Evolutionary conservation across 1,140 invertebrate species (phyloP), one percentile per base, ranked within the genome.

Genomic region (Maniola jurtina): DNA sequence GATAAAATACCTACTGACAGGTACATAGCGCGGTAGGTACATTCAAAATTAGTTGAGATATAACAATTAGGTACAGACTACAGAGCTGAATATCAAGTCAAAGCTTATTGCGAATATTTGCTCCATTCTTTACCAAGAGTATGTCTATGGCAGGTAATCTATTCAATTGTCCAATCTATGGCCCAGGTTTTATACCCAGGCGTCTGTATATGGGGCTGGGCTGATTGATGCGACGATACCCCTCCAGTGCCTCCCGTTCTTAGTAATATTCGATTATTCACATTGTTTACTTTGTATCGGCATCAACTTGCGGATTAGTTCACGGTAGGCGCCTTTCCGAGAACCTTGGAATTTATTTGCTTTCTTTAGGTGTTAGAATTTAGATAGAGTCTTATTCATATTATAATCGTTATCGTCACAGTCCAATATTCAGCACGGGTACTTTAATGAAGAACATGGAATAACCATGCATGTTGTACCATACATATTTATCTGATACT

Each of bases 191-290:
- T 62, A 62, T 60, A 54, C 54, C 64, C 57, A 47, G 57, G 59
- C 59, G 35, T 69, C 76, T 72, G 48, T 78, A 73, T 75, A 78
- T 70, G 70, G 75, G 66, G 66, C 55, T 68, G 61, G 67, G 47
- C 64, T 70, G 76, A 78, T 78, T 64, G 62, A 64, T 64, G 70
- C 61, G 60, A 52, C 67, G 73, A 75, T 71, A 78, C 69, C 64
- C 54, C 50, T 57, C 64, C 59, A 52, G 47, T n/a, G n/a, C 40
- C 13, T 42, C 40, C 40, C 8, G 13, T 68, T 74, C 68, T 71
- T 61, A 67, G 75, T 77, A 66, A 25, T 25, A 52, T 55, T 64
- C 54, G 72, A 66, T 16, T 25, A 52, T 55, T 64, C 54, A 70
- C 65, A 77, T 75, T 75, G 70, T 77, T 75, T 71, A 70, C 71